Conservation (phyloP, 2,888 invertebrate genomes). For the Pachliopta kotzebuea region DNA sequence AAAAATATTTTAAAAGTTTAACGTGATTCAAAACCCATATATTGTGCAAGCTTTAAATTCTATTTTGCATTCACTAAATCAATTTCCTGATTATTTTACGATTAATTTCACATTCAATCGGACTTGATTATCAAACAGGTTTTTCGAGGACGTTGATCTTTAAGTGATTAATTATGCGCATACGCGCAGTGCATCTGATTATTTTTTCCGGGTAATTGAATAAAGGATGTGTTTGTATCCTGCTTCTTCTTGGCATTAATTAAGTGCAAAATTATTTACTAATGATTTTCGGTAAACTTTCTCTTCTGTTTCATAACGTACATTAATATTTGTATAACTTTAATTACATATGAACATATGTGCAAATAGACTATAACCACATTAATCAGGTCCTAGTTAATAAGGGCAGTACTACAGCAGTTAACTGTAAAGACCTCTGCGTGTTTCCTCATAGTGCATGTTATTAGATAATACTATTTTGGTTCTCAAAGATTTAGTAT, state of each 20-base stretch:
- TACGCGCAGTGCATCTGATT: slow-evolving; percentile 33
- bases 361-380: slow-evolving; percentile 1
- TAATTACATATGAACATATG: too few species aligned
- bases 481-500: slow-evolving; percentile 64
- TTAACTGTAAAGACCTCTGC: slow-evolving; percentile 57
- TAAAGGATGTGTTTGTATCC: slow-evolving; percentile 20
- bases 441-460: slow-evolving; percentile 55
- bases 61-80: slow-evolving; percentile 7
- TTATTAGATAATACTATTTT: slow-evolving; percentile 71
- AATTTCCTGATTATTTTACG: slow-evolving; percentile 29
- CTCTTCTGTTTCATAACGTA: too few species aligned
- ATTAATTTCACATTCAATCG: slow-evolving; percentile 35
- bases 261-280: slow-evolving; percentile 15
- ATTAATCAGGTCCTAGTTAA: slow-evolving; percentile 22
- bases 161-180: slow-evolving; percentile 42
- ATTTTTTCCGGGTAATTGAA: slow-evolving; percentile 30
- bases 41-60: background rate
- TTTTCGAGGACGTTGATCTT: slow-evolving; percentile 49
- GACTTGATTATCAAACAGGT: slow-evolving; percentile 41
- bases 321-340: too few species aligned
- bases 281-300: background rate
- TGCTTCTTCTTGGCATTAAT: slow-evolving; percentile 9
- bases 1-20: background rate
- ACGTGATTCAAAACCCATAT: background rate
- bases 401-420: slow-evolving; percentile 39